Conservation (phyloP, 2,888 invertebrate genomes). For the Apodemia mormo region DNA sequence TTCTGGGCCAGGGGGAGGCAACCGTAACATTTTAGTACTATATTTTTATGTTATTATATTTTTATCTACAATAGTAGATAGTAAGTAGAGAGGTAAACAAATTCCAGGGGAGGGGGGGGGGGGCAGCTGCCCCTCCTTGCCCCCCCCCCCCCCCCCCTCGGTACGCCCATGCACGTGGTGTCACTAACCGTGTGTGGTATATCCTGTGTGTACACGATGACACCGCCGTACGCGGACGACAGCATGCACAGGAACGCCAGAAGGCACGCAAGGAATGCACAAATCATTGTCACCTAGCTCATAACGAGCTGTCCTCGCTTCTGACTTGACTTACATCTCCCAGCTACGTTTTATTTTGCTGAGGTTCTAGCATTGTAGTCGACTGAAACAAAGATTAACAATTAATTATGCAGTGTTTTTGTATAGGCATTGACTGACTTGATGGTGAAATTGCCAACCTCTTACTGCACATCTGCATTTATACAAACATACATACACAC, state of each 20-base stretch:
- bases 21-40: too few relatives aligned
- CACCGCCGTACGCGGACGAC: conserved; percentile 47
- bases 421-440: neutral
- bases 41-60: too few relatives aligned
- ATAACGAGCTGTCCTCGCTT: conserved; percentile 33
- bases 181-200: conserved; percentile 56
- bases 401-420: neutral
- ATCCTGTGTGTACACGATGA: conserved; percentile 56
- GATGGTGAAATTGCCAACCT: too few relatives aligned
- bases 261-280: conserved; percentile 46
- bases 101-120: too few relatives aligned
- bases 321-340: conserved; percentile 9
- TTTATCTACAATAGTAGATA: too few relatives aligned
- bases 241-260: conserved; percentile 48
- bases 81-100: too few relatives aligned
- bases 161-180: too few relatives aligned
- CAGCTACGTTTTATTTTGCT: conserved; percentile 35
- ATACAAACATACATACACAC: too few relatives aligned
- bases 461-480: too few relatives aligned
- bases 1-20: too few relatives aligned
- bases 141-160: too few relatives aligned
- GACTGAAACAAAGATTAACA: neutral
- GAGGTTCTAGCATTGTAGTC: conserved; percentile 45
- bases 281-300: conserved; percentile 50
- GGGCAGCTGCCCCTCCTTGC: too few relatives aligned